Conservation (phyloP, 2,113 vertebrate genomes). For the Passer domesticus region DNA sequence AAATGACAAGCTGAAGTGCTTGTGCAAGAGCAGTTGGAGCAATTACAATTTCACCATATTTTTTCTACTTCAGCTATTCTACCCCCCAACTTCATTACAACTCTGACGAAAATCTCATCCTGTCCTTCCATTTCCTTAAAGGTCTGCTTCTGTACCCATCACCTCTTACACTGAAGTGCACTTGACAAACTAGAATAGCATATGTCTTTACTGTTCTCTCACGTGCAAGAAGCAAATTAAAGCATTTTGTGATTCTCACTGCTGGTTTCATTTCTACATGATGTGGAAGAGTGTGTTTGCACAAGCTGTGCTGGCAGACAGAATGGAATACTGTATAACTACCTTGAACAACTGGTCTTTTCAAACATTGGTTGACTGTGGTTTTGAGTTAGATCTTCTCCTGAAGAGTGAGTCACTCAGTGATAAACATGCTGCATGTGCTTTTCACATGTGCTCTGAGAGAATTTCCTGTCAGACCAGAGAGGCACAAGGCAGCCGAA, state of each 20-base stretch:
- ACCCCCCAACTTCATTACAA: neutral
- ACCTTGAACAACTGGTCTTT: neutral
- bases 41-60: neutral
- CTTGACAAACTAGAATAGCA: neutral
- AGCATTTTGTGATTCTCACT: neutral
- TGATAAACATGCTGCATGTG: neutral
- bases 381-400: neutral
- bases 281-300: neutral
- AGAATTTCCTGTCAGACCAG: neutral
- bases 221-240: neutral
- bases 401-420: neutral
- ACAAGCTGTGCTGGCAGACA: conserved; percentile 12
- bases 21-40: neutral
- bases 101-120: neutral
- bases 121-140: neutral
- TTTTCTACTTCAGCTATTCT: neutral
- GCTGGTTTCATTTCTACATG: neutral
- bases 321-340: neutral
- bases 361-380: neutral
- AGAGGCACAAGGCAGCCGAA: rapidly evolving
- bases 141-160: neutral
- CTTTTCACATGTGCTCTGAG: neutral
- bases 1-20: neutral
- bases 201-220: neutral
- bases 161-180: neutral